phyloP scores from a whole-genome alignment of 2,888 invertebrate genomes.

The Caenorhabditis drosophilae region DNA sequence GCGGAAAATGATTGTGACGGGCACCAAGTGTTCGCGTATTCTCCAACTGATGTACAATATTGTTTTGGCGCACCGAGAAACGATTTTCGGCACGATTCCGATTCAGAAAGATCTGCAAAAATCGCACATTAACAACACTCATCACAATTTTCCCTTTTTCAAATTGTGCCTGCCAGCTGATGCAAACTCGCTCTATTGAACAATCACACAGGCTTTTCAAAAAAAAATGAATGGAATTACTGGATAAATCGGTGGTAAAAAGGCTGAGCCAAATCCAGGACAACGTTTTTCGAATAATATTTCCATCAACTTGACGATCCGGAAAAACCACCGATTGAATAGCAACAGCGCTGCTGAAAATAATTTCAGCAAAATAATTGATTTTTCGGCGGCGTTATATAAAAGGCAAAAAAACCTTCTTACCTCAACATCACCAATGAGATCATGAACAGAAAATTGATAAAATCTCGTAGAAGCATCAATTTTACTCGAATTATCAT shows the following conservation, averaged over 20 bases:
- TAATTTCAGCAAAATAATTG: neutral
- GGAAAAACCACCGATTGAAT: conserved; percentile 72
- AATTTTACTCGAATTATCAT: conserved; percentile 71
- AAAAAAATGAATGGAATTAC: conserved; percentile 17
- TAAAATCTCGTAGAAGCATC: conserved; percentile 69
- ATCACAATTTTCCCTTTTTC: too few species aligned
- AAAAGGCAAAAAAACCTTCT: too few species aligned
- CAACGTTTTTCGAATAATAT: conserved; percentile 68
- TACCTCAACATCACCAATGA: conserved; percentile 60
- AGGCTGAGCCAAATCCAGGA: conserved; percentile 71
- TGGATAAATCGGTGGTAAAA: conserved; percentile 70
- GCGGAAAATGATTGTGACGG: conserved; percentile 49
- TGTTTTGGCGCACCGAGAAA: conserved; percentile 41
- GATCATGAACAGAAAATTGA: conserved; percentile 63
- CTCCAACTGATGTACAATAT: conserved; percentile 52
- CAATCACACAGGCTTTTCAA: neutral
- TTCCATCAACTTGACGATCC: conserved; percentile 68
- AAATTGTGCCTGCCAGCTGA: neutral
- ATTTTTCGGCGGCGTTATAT: neutral
- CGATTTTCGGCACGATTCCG: conserved; percentile 38
- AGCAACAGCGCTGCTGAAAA: conserved; percentile 58
- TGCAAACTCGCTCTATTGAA: neutral
- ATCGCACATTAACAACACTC: too few species aligned
- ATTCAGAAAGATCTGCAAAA: conserved; percentile 38
- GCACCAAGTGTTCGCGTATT: conserved; percentile 55